phyloP scores from a whole-genome alignment of 2,888 invertebrate genomes.

The Adelphocoris suturalis region DNA sequence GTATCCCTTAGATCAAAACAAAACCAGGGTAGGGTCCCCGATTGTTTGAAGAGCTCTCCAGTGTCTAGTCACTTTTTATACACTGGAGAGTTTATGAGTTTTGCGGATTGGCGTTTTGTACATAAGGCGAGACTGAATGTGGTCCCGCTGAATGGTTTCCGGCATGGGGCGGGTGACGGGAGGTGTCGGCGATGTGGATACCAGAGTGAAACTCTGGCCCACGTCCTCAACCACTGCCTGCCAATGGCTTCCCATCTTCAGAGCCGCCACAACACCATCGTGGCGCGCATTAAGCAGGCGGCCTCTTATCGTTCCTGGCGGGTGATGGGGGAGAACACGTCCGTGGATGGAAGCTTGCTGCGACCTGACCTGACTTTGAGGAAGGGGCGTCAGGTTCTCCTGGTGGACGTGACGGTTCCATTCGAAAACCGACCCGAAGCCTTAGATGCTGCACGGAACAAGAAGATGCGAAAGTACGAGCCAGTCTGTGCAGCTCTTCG shows the following conservation, averaged over 20 bases:
- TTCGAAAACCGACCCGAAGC: conserved; percentile 37
- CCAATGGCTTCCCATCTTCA: background rate
- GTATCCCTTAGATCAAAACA: conserved; percentile 52
- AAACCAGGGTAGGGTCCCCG: conserved; percentile 72
- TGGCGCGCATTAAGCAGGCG: conserved; percentile 8
- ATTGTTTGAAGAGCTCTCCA: conserved; percentile 64
- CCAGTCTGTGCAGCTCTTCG: background rate
- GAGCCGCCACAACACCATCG: conserved; percentile 47
- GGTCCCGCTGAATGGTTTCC: conserved; percentile 69
- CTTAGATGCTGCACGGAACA: background rate
- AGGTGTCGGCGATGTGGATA: conserved; percentile 43
- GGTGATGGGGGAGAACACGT: conserved; percentile 28
- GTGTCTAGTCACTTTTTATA: conserved; percentile 73
- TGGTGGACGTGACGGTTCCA: background rate
- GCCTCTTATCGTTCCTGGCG: background rate
- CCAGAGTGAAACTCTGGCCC: conserved; percentile 30
- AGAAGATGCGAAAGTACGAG: conserved; percentile 11
- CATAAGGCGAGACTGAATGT: conserved; percentile 73
- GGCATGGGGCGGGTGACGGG: background rate
- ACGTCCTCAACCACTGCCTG: conserved; percentile 70
- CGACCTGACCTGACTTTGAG: conserved; percentile 35
- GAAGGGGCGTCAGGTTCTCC: background rate
- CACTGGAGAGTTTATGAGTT: conserved; percentile 72
- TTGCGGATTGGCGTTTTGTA: conserved; percentile 77
- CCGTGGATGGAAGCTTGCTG: conserved; percentile 29